A percentile compares a stretch with the other conserved stretches of the same genome.
Evolutionary conservation across 2,888 invertebrate genomes (phyloP).

Genomic region (Dryocosmus kuriphilus): DNA sequence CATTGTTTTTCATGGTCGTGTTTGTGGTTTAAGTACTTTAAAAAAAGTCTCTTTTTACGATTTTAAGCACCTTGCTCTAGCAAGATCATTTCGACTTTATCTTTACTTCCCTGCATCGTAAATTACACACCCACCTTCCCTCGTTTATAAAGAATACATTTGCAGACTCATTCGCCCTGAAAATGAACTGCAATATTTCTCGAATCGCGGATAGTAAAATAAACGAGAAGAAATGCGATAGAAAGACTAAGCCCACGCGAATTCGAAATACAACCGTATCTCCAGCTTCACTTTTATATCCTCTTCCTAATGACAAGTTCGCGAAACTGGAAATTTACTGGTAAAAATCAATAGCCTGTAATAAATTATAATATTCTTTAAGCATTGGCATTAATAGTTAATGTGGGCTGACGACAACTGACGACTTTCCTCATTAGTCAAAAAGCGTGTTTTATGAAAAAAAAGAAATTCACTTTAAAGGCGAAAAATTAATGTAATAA

Average conservation of each 20-base stretch:
- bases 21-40: slow-evolving; percentile 26
- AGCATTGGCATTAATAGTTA: background rate
- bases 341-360: slow-evolving; percentile 10
- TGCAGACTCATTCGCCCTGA: slow-evolving; percentile 20
- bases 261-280: slow-evolving; percentile 8
- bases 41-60: background rate
- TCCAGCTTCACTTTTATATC: background rate
- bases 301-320: slow-evolving; percentile 6
- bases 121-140: slow-evolving; percentile 28
- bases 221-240: slow-evolving; percentile 22
- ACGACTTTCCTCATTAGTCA: background rate
- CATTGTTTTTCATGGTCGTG: slow-evolving; percentile 35
- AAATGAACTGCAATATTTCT: slow-evolving; percentile 35
- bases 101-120: slow-evolving; percentile 33
- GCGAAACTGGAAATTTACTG: slow-evolving; percentile 5
- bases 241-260: slow-evolving; percentile 10
- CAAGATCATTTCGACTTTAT: slow-evolving; percentile 29
- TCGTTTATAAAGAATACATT: slow-evolving; percentile 9
- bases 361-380: background rate
- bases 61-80: slow-evolving; percentile 28
- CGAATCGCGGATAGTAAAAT: slow-evolving; percentile 24
- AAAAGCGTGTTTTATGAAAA: background rate
- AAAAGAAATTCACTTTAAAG: too few relatives aligned
- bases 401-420: background rate
- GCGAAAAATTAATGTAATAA: too few relatives aligned